Evolutionary conservation across 2,888 invertebrate species (phyloP).

Genomic region (Sinodicranocentrus sp.): DNA sequence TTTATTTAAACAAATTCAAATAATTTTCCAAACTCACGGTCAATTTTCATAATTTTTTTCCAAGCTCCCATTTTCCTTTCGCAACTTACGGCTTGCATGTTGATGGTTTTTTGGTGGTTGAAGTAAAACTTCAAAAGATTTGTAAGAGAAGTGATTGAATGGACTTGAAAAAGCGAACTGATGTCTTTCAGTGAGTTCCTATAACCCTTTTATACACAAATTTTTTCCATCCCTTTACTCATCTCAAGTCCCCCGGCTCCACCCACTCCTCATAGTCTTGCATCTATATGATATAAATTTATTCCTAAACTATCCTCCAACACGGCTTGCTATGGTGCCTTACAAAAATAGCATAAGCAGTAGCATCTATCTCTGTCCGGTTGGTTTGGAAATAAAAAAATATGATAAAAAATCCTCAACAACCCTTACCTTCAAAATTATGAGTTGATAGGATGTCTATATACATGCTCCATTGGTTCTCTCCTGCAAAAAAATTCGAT

Average conservation of each 20-base stretch:
- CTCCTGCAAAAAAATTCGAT: too few species aligned
- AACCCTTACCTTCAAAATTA: too few species aligned
- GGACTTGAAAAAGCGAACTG: constrained; percentile 48
- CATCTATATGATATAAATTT: not conserved
- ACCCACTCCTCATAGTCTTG: not conserved
- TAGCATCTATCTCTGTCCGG: not conserved
- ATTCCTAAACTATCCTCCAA: not conserved
- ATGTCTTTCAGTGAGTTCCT: constrained; percentile 25
- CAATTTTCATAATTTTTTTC: not conserved
- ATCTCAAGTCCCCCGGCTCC: not conserved
- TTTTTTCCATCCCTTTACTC: not conserved
- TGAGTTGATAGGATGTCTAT: too few species aligned
- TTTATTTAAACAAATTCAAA: too few species aligned
- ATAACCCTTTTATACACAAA: constrained; percentile 50
- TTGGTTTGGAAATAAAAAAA: not conserved
- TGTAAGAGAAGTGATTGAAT: constrained; percentile 38
- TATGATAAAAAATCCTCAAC: not conserved
- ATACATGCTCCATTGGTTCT: too few species aligned
- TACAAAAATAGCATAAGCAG: not conserved
- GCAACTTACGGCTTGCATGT: constrained; percentile 44
- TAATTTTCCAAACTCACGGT: not conserved
- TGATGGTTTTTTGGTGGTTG: constrained; percentile 55
- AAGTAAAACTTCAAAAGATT: constrained; percentile 57
- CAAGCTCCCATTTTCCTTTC: not conserved
- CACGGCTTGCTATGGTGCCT: not conserved